Evolutionary conservation across 2,797 vertebrate genomes (phyloP), one percentile per base, ranked within the genome.

Genomic region (Pipistrellus nathusii): DNA sequence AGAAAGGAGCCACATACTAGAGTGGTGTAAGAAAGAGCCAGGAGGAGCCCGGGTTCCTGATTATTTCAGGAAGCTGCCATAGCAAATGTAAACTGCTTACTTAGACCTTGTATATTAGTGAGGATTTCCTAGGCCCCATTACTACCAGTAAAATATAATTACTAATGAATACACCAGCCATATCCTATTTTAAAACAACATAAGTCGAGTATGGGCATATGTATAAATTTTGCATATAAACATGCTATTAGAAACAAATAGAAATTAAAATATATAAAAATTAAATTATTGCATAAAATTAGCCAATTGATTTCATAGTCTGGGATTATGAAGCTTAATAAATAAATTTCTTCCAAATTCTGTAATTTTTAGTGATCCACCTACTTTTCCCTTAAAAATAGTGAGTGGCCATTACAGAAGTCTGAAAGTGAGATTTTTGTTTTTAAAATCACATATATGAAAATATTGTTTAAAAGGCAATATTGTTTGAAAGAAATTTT

Each of bases 371-470:
- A 69, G 14, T 2, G 3, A 95, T 44, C 18, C 23, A 59, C 18
- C 27, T 18, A 32, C 7, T 13, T 76, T 64, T 51, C 27, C 57
- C 6, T 84, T 57, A 18, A n/a, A 62, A 68, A 75, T 8, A 53
- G 7, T 27, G 35, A 88, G 55, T 53, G 5, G n/a, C 9, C 11
- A 80, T 85, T 76, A 57, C 3, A 25, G 23, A 44, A 64, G 11
- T 15, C 12, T 78, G 44, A 73, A 44, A 17, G n/a, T 44, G 13
- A 8, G 15, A 11, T 21, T 62, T 88, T 76, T n/a, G 6, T 48
- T 91, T 62, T 77, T 55, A 53, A 90, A 93, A 83, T 86, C 18
- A 53, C 30, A 89, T 14, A 69, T 92, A n/a, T n/a, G 35, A 25
- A n/a, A 83, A 89, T 64, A 76, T 85, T 84, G 44, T 44, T 5